phyloP scores from a whole-genome alignment of 1,140 invertebrate species.

The Holotrichia oblita region DNA sequence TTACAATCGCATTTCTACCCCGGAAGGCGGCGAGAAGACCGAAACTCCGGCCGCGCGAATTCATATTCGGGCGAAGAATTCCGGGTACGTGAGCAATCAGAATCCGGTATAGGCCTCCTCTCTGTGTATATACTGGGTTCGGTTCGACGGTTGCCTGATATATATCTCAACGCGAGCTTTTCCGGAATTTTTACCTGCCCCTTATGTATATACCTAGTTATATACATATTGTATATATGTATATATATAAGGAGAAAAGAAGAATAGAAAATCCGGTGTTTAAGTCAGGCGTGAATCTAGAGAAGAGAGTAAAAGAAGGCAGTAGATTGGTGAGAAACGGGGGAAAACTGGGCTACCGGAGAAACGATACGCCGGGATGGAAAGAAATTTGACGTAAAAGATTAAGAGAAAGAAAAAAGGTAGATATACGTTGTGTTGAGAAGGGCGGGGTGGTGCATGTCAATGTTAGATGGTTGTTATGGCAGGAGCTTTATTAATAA shows the following conservation, averaged over 20 bases:
- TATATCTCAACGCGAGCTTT: neutral
- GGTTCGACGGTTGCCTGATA: neutral
- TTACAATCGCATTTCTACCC: neutral
- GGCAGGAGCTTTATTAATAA: neutral
- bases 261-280: conserved; percentile 1
- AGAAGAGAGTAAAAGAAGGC: neutral
- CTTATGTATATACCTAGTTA: too few species aligned
- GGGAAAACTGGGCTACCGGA: neutral
- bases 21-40: neutral
- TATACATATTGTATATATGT: neutral
- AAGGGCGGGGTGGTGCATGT: neutral
- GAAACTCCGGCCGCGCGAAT: neutral
- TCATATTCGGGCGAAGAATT: conserved; percentile 16
- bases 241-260: neutral
- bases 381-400: conserved; percentile 1
- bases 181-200: neutral
- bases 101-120: neutral
- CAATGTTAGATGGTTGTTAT: neutral
- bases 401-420: neutral
- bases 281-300: neutral
- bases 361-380: neutral
- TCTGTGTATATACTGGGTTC: too few species aligned
- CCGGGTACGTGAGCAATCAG: conserved; percentile 3
- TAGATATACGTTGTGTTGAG: neutral
- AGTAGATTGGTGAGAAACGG: neutral